phyloP scores from a whole-genome alignment of 2,888 invertebrate genomes.

The Spodoptera exigua region DNA sequence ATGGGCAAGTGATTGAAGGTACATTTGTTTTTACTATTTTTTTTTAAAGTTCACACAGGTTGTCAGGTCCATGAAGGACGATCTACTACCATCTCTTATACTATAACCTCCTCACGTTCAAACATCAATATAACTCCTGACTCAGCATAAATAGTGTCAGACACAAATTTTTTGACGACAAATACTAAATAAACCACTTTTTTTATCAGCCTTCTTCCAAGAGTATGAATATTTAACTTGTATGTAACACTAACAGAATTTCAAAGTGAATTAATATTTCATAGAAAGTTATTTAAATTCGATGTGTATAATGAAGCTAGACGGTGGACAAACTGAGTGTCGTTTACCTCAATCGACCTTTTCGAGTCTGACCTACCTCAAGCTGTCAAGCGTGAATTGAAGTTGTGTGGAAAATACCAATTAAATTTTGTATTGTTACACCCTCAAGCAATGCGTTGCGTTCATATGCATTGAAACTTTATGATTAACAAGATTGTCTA shows the following conservation, averaged over 20 bases:
- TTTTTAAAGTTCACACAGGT: too few relatives aligned
- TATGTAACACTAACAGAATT: constrained; percentile 6
- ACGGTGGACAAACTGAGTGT: constrained; percentile 38
- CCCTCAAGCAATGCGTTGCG: background rate
- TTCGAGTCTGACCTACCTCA: constrained; percentile 22
- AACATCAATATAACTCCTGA: too few relatives aligned
- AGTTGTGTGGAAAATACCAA: constrained; percentile 22
- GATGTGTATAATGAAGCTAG: constrained; percentile 22
- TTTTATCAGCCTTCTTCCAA: background rate
- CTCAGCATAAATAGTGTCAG: too few relatives aligned
- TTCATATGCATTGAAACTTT: background rate
- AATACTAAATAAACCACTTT: background rate
- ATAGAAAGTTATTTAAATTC: constrained; percentile 1
- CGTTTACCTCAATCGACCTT: constrained; percentile 38
- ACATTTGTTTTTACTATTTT: too few relatives aligned
- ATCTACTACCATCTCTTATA: too few relatives aligned
- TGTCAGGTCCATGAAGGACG: too few relatives aligned
- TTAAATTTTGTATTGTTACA: constrained; percentile 3
- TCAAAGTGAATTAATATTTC: constrained; percentile 4
- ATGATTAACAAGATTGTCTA: background rate
- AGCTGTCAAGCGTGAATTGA: constrained; percentile 7
- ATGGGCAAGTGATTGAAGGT: too few relatives aligned
- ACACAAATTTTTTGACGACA: too few relatives aligned
- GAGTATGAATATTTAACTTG: constrained; percentile 10
- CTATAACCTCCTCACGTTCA: too few relatives aligned